These are phyloP conservation scores for Psephotus haematonotus DNA, from an alignment of 2,113 vertebrate genomes.

Conservation along the genomic window DNA sequence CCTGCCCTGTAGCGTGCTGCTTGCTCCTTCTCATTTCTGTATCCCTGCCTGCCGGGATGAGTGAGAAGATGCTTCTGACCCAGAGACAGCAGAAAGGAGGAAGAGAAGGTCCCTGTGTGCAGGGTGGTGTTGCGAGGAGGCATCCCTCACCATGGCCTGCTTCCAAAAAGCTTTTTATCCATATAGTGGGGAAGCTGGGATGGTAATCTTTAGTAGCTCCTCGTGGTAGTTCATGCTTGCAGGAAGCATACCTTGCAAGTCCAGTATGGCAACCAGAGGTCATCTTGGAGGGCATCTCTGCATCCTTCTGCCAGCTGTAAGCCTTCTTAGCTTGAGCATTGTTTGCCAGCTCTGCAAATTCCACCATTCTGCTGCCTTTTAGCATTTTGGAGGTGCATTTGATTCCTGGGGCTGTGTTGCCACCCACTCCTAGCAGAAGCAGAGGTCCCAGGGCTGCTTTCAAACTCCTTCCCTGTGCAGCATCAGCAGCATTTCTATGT, in stretches of 20 bases:
- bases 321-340: neutral
- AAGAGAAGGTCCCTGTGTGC: neutral
- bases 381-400: neutral
- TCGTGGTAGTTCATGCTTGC: neutral
- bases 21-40: neutral
- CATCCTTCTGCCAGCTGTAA: neutral
- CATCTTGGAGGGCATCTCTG: neutral
- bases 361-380: neutral
- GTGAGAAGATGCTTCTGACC: neutral
- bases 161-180: neutral
- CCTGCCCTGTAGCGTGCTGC: neutral
- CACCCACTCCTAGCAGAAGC: constrained; percentile 14
- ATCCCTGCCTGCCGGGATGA: fast-evolving
- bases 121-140: neutral
- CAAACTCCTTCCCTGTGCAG: neutral
- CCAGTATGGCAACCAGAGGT: neutral
- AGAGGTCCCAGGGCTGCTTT: neutral
- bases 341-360: neutral
- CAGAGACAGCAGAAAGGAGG: neutral
- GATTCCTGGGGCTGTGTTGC: neutral
- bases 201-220: neutral
- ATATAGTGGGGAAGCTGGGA: fast-evolving
- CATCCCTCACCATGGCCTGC: neutral
- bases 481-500: neutral
- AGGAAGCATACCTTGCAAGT: neutral